A percentile compares a stretch with the other conserved stretches of the same genome.
Conservation (phyloP, 2,113 vertebrate genomes). For the Rhinichthys klamathensis region DNA sequence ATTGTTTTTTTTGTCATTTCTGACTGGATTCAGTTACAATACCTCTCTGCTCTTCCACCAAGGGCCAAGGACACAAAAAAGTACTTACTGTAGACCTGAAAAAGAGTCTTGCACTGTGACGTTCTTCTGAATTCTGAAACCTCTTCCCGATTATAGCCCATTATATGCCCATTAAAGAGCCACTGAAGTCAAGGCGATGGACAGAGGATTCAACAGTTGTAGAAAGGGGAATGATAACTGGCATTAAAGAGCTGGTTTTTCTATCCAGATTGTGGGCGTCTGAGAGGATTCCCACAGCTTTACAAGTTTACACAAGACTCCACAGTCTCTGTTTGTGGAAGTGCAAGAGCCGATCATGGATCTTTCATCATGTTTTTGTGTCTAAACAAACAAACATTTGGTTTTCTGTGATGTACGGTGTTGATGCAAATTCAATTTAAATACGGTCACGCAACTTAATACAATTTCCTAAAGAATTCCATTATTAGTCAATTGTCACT, state of each 20-base stretch:
- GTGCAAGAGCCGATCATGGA: neutral
- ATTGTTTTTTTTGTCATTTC: conserved; percentile 54
- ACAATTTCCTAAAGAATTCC: neutral
- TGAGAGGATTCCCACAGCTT: neutral
- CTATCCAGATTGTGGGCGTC: neutral
- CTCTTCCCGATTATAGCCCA: conserved; percentile 68
- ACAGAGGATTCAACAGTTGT: conserved; percentile 14
- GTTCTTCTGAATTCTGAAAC: conserved; percentile 55
- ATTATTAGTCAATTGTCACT: neutral
- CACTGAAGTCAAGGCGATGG: conserved; percentile 63
- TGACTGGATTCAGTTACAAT: conserved; percentile 70
- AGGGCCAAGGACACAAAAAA: conserved; percentile 16
- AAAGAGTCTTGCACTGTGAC: neutral
- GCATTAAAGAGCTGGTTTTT: conserved; percentile 28
- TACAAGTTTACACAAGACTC: neutral
- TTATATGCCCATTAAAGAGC: conserved; percentile 70
- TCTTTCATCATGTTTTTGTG: conserved; percentile 6
- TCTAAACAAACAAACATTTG: neutral
- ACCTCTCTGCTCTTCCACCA: conserved; percentile 32
- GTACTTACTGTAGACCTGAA: conserved; percentile 3
- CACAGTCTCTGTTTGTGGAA: neutral
- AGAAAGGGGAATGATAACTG: neutral
- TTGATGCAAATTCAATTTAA: neutral
- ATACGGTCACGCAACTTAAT: neutral
- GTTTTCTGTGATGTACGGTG: neutral